Evolutionary conservation across 2,113 vertebrate species (phyloP), one percentile per base, ranked within the genome.

Genomic region (Daubentonia madagascariensis): DNA sequence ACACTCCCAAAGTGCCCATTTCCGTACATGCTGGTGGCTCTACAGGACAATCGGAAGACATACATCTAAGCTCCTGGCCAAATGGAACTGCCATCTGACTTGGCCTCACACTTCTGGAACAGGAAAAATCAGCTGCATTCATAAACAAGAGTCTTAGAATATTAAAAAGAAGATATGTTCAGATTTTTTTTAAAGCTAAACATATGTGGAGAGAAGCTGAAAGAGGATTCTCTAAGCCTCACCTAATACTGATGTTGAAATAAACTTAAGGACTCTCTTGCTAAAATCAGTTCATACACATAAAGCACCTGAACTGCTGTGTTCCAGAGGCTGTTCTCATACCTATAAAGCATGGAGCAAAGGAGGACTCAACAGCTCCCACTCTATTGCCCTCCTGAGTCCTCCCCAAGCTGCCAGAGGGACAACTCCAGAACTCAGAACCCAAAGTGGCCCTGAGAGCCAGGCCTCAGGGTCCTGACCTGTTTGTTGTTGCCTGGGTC

Each of bases 41-140:
- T 91, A 48, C 3, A 52, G 63, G 43, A 30, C 22, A 32, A 13
- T 5, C 17, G 22, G 32, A 5, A 1, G 30, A 25, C 8, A 6
- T 3, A 16, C 14, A n/a, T 23, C 45, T 48, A 45, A 94, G 12
- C 4, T 17, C 78, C 37, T 43, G 17, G 43, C 5, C 37, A 5
- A 57, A 37, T 2, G 20, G 4, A n/a, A 40, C 3, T n/a, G 37
- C 61, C 13, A 10, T 1, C 6, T 2, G 61, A 8, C 28, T 25
- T 63, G 54, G 63, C 37, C 40, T 67, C 68, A 45, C 11, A 25
- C 37, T 86, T 83, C n/a, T 40, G 45, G 40, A 40, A 48, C 48
- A 22, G 59, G 12, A 72, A 35, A 12, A 45, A 43, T 23, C 81
- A 83, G 35, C 37, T 50, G 25, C 5, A 1, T 52, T 75, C 65